Evolutionary conservation across 92 coral and sea anemone genomes (phyloP), one percentile per base, ranked within the genome.

Genomic region (Zoanthus gigantus): DNA sequence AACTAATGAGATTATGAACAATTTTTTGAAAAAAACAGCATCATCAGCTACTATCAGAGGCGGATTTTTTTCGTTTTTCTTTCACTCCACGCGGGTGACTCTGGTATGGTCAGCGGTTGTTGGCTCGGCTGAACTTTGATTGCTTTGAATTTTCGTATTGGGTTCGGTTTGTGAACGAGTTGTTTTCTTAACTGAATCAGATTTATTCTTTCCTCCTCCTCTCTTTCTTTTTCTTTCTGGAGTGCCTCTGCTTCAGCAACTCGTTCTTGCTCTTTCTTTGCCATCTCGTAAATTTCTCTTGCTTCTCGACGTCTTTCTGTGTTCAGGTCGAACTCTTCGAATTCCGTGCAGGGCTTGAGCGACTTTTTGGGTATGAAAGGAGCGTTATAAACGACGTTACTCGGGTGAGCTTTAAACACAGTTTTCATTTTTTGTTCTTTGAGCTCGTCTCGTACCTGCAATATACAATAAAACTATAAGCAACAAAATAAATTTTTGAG

Each of bases 331-430:
- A 97, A 95, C 78, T 97, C 98, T 28, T 96, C 96, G 78, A 95
- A 91, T 17, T 89, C 91, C 1, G 99, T 97, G 48, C 58, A 86
- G 6, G 98, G 96, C 71, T 97, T 97, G 7, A 84, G 80, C 8
- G 98, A 93, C 81, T 95, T 97, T 76, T 97, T 93, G 4, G 99
- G 99, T 0, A 93, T 83, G 85, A 97, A 97, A 37, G 99, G 98
- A 0, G 95, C 94, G 34, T 84, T 93, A 86, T 95, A 91, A 0
- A 94, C 61, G 30, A 95, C 97, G 61, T 97, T 95, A 47, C 92
- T 88, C 46, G 98, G 88, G 28, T 94, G 89, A 0, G 99, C 97
- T 57, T 94, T 95, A 92, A 97, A 97, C 4, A 90, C 93, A 5
- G 92, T 66, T 74, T 93, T 97, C 88, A 88, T 89, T 71, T 94